A percentile compares a stretch with the other conserved stretches of the same genome.
Evolutionary conservation across 2,797 vertebrate species (phyloP).

Genomic region (Hippopotamyrus pictus): DNA sequence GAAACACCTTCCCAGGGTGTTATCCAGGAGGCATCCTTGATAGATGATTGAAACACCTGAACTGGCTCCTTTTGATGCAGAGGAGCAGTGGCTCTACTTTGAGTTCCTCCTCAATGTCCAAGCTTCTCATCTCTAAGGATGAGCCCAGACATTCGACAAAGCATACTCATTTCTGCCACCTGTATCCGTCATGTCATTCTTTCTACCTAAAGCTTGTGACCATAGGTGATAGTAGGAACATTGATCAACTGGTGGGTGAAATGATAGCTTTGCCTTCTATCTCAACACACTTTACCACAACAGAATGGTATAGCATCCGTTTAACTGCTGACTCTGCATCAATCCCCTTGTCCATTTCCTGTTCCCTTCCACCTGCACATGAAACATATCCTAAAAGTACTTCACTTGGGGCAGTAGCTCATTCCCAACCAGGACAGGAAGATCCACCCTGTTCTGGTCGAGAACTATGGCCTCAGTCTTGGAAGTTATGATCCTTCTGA

Average conservation of each 20-base stretch:
- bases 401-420: background rate
- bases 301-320: background rate
- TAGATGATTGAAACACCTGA: background rate
- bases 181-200: background rate
- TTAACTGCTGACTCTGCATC: background rate
- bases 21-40: background rate
- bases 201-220: background rate
- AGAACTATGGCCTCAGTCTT: background rate
- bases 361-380: background rate
- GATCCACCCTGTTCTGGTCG: background rate
- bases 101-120: background rate
- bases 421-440: background rate
- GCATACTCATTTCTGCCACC: background rate
- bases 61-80: background rate
- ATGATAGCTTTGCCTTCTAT: background rate
- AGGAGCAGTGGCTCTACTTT: background rate
- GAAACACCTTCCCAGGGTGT: background rate
- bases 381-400: background rate
- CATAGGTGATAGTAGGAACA: background rate
- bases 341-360: background rate
- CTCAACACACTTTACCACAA: background rate
- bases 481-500: background rate
- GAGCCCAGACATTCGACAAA: background rate
- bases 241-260: background rate
- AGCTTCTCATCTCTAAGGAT: background rate